phyloP scores from a whole-genome alignment of 1,140 invertebrate genomes.

The Subanguina moxae region DNA sequence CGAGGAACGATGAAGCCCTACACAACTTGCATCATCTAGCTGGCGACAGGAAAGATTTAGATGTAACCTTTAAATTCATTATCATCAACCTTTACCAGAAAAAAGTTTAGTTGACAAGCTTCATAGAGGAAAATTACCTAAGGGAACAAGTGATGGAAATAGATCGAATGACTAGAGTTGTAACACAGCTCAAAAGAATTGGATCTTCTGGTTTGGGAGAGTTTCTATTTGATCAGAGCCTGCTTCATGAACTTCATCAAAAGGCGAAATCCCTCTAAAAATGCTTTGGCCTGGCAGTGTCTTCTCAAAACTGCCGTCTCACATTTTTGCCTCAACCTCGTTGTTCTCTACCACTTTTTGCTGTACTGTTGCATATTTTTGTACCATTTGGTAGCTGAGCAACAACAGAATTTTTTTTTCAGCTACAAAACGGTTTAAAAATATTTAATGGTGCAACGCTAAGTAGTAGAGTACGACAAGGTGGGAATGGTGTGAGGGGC shows the following conservation, averaged over 20 bases:
- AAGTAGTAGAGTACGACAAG: too few species aligned
- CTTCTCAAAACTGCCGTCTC: too few species aligned
- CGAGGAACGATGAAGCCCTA: conserved; percentile 73
- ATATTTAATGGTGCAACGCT: too few species aligned
- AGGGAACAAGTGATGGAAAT: conserved; percentile 68
- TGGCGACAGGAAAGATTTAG: conserved; percentile 68
- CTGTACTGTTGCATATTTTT: too few species aligned
- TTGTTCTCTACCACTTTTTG: too few species aligned
- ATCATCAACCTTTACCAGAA: conserved; percentile 9
- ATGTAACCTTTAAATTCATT: conserved; percentile 57
- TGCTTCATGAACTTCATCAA: not conserved
- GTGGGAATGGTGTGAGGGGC: too few species aligned
- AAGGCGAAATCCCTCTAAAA: too few species aligned
- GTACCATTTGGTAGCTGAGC: too few species aligned
- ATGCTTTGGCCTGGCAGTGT: too few species aligned
- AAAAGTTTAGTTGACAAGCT: conserved; percentile 38
- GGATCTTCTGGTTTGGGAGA: conserved; percentile 60
- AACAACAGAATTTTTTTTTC: too few species aligned
- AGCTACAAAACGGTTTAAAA: too few species aligned
- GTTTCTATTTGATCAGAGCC: not conserved
- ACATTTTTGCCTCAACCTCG: too few species aligned
- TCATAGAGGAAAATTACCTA: conserved; percentile 48
- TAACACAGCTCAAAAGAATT: conserved; percentile 70
- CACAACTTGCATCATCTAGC: conserved; percentile 70
- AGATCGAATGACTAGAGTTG: conserved; percentile 70